Conservation (phyloP, 2,888 invertebrate species). For the Schrankia costaestrigalis region DNA sequence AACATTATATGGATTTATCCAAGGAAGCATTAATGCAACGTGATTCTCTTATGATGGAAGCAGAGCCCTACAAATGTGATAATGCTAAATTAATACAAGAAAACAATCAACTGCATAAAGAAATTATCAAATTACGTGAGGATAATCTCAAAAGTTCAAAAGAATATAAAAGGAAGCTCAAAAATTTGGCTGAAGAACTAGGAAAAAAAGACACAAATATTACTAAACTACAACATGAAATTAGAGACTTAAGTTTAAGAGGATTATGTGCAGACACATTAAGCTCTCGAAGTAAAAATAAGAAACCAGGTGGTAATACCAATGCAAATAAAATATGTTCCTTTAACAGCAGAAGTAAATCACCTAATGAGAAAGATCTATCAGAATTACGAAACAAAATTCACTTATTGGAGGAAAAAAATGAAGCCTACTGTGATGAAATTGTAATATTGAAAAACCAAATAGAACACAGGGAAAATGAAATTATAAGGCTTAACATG, state of each 20-base stretch:
- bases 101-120: constrained; percentile 86
- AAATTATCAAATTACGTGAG: constrained; percentile 84
- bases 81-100: constrained; percentile 88
- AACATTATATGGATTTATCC: constrained; percentile 89
- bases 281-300: constrained; percentile 68
- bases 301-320: constrained; percentile 49
- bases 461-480: constrained; percentile 82
- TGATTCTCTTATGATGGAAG: constrained; percentile 84
- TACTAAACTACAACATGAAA: constrained; percentile 65
- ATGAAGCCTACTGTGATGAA: constrained; percentile 61
- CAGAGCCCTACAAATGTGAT: constrained; percentile 90
- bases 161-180: constrained; percentile 83
- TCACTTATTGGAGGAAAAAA: constrained; percentile 65
- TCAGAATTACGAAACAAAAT: constrained; percentile 68
- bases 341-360: constrained; percentile 46
- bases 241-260: constrained; percentile 66
- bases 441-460: constrained; percentile 60
- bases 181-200: constrained; percentile 82
- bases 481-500: constrained; percentile 85
- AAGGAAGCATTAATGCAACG: constrained; percentile 86
- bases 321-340: constrained; percentile 44
- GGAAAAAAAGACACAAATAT: constrained; percentile 73
- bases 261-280: constrained; percentile 70
- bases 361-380: constrained; percentile 65
- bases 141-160: constrained; percentile 79